These are phyloP conservation scores for Discoglossus pictus DNA, from an alignment of 2,797 vertebrate genomes.

Conservation along the genomic window DNA sequence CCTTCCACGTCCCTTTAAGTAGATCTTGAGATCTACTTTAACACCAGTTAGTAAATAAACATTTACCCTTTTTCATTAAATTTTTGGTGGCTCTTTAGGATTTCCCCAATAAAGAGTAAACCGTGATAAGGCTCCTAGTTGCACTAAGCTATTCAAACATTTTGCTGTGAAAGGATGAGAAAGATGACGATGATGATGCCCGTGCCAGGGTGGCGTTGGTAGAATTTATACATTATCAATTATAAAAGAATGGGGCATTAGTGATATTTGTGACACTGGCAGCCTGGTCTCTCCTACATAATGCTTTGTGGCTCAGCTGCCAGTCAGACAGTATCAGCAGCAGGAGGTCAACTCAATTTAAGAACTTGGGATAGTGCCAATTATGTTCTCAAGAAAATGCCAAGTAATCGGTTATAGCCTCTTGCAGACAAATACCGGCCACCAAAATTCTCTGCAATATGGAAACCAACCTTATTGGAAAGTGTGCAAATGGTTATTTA, in stretches of 20 bases:
- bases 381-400: slow-evolving; percentile 7
- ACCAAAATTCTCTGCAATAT: too few relatives aligned
- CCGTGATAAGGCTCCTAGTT: too few relatives aligned
- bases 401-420: not conserved
- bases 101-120: too few relatives aligned
- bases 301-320: not conserved
- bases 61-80: too few relatives aligned
- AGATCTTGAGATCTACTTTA: too few relatives aligned
- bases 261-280: slow-evolving; percentile 5
- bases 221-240: not conserved
- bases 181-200: not conserved
- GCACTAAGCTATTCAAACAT: too few relatives aligned
- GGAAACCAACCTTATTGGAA: too few relatives aligned
- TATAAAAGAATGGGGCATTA: not conserved
- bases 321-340: slow-evolving; percentile 13
- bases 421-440: not conserved
- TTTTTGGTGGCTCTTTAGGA: too few relatives aligned
- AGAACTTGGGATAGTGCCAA: slow-evolving; percentile 5
- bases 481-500: too few relatives aligned
- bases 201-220: not conserved
- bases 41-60: too few relatives aligned
- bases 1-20: too few relatives aligned
- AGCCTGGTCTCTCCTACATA: slow-evolving; percentile 1
- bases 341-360: slow-evolving; percentile 9
- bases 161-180: too few relatives aligned